Percentiles rank a stretch among this genome's conserved stretches.
Conservation (phyloP, 2,888 invertebrate species). For the Clusia tigrina region DNA sequence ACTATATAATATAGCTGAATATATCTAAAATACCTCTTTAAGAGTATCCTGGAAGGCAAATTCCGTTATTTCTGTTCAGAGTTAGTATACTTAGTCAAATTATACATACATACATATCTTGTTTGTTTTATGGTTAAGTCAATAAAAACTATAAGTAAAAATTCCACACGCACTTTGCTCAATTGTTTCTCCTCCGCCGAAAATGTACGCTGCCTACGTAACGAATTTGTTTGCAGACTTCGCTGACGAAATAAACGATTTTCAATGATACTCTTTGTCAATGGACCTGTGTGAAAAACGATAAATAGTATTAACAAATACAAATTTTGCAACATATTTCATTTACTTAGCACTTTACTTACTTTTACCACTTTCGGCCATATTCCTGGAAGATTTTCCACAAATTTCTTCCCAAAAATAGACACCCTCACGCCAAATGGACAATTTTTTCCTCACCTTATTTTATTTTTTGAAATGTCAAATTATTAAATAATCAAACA, state of each 20-base stretch:
- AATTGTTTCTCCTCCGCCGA: slow-evolving; percentile 31
- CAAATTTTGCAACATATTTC: not conserved
- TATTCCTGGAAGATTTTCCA: not conserved
- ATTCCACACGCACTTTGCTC: slow-evolving; percentile 5
- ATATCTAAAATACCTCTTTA: too few species aligned
- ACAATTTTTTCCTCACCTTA: too few species aligned
- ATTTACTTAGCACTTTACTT: not conserved
- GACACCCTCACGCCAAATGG: too few species aligned
- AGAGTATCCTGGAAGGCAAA: too few species aligned
- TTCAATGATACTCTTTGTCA: slow-evolving; percentile 57
- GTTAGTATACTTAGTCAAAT: too few species aligned
- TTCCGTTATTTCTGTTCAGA: too few species aligned
- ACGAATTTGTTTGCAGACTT: slow-evolving; percentile 50
- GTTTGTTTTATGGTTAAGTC: too few species aligned
- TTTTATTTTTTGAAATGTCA: too few species aligned
- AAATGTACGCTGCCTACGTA: slow-evolving; percentile 45
- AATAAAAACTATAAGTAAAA: not conserved
- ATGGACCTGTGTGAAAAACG: slow-evolving; percentile 39
- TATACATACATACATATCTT: too few species aligned
- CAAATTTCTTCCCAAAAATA: not conserved
- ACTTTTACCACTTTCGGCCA: not conserved
- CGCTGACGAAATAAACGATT: slow-evolving; percentile 60
- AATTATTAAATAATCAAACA: too few species aligned
- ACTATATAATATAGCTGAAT: too few species aligned
- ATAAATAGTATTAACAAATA: not conserved